Evolutionary conservation across 1,140 invertebrate species (phyloP), one percentile per base, ranked within the genome.

Genomic region (Bombus polaris): DNA sequence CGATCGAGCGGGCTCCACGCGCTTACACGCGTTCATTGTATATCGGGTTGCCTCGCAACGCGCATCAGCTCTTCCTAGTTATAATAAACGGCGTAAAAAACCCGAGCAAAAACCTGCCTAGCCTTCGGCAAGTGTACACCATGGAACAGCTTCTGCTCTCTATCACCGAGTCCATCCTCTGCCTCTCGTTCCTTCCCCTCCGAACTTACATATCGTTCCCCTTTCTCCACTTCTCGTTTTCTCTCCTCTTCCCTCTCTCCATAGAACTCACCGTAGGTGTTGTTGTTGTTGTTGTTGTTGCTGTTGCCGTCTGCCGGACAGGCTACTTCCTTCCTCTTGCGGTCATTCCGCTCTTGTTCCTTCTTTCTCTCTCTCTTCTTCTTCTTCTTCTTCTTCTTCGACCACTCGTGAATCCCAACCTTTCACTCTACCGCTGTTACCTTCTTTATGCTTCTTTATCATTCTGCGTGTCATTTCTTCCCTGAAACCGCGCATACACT

Each of bases 1-100:
- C 65, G 42, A 68, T 80, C 42, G 78, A 10, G 28, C n/a, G 47
- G 18, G 70, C 62, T 73, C 12, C 37, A 42, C 70, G 47, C 66
- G 72, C 25, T 72, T 22, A 62, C 62, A 22, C 47, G 78, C 73
- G 90, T 91, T 90, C 89, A 91, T 90, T 92, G 90, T 78, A 78
- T 44, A 65, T 65, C 75, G 39, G 37, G 15, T 73, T 32, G 71
- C 28, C 32, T 32, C 37, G 57, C 75, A 42, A 28, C 57, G 75
- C 57, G 37, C 90, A 85, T 92, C 92, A 89, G 91, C 94, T 77
- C 75, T 94, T 94, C 93, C 93, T 94, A 94, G 94, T 94, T 94
- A 94, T 94, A 94, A 95, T 94, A 94, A 94, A 94, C 91, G 92
- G 79, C 86, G 87, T 86, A 92, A 94, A 93, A 93, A 94, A 89